phyloP scores from a whole-genome alignment of 2,113 vertebrate genomes.

The Lipophrys pholis region DNA sequence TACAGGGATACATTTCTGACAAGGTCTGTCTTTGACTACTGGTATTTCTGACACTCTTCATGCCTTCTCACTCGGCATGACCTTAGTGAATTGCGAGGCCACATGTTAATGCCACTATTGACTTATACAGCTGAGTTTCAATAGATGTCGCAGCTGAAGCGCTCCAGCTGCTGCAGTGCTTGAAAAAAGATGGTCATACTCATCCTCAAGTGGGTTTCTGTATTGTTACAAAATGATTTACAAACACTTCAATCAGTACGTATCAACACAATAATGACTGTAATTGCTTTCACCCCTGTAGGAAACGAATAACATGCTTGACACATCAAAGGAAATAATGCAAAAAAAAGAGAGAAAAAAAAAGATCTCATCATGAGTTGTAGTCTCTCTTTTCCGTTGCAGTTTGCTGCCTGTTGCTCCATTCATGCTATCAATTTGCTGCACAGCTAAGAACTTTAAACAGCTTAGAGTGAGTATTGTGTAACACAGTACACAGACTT shows the following conservation, averaged over 20 bases:
- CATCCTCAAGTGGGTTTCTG: slow-evolving; percentile 16
- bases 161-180: slow-evolving; percentile 45
- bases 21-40: slow-evolving; percentile 68
- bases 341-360: too few species aligned
- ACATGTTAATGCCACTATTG: slow-evolving; percentile 70
- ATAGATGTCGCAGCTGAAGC: slow-evolving; percentile 15
- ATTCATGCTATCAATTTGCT: neutral
- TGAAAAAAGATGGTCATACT: neutral
- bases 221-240: neutral
- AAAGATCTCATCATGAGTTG: neutral
- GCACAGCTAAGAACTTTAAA: neutral
- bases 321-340: neutral
- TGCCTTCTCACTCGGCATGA: slow-evolving; percentile 44
- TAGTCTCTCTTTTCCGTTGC: neutral
- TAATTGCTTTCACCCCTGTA: neutral
- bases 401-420: too few species aligned
- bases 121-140: slow-evolving; percentile 57
- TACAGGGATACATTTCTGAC: slow-evolving; percentile 72
- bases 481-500: too few species aligned
- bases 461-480: too few species aligned
- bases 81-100: slow-evolving; percentile 62
- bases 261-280: neutral
- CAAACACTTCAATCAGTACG: neutral
- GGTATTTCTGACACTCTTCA: slow-evolving; percentile 57
- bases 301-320: neutral